A percentile compares a stretch with the other conserved stretches of the same genome.
Conservation (phyloP, 2,888 invertebrate genomes). For the Apomyelois bistriatella region DNA sequence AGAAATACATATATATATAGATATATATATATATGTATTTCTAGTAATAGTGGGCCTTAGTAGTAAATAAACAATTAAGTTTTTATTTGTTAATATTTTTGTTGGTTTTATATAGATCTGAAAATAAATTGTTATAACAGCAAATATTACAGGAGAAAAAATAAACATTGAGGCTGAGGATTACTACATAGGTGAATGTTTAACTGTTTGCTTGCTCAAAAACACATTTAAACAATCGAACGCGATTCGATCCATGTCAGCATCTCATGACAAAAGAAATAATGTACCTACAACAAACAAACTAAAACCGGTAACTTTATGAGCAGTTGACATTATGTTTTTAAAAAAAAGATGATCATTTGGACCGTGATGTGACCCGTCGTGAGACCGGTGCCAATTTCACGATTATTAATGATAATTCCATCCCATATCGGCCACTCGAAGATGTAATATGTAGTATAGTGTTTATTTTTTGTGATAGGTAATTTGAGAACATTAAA, state of each 20-base stretch:
- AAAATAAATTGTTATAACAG: too few relatives aligned
- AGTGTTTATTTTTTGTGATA: not conserved
- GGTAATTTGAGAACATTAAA: too few relatives aligned
- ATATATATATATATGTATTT: too few relatives aligned
- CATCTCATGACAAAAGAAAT: slow-evolving; percentile 47
- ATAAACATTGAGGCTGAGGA: too few relatives aligned
- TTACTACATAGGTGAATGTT: too few relatives aligned
- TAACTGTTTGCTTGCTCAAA: slow-evolving; percentile 2
- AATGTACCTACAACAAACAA: slow-evolving; percentile 43
- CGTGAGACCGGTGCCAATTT: slow-evolving; percentile 22
- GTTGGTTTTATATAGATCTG: too few relatives aligned
- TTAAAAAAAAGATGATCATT: slow-evolving; percentile 51
- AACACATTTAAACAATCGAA: slow-evolving; percentile 20
- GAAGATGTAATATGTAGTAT: slow-evolving; percentile 15
- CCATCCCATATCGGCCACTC: slow-evolving; percentile 27
- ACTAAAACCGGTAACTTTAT: slow-evolving; percentile 58
- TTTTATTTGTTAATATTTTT: too few relatives aligned
- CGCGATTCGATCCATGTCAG: slow-evolving; percentile 24
- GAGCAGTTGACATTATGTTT: slow-evolving; percentile 67
- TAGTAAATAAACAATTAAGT: too few relatives aligned
- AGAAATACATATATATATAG: too few relatives aligned
- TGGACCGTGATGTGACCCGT: slow-evolving; percentile 36
- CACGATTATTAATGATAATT: slow-evolving; percentile 14
- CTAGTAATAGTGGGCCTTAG: too few relatives aligned
- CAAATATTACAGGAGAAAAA: too few relatives aligned